Conservation (phyloP, 1,140 invertebrate genomes). For the Drosophila saltans region DNA sequence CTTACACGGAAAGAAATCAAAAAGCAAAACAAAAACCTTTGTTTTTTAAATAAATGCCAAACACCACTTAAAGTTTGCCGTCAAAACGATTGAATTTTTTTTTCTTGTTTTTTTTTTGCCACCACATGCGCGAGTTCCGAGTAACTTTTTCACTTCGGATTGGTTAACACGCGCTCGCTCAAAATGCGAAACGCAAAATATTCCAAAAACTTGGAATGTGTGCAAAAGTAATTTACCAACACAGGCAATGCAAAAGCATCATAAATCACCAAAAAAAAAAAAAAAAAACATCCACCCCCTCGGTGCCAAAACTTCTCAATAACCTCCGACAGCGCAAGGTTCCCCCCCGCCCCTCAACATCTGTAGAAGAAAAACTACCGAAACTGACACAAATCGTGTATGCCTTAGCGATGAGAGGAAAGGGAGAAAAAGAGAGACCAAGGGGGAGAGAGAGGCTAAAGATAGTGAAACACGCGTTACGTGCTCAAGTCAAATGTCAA, state of each 20-base stretch:
- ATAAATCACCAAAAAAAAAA: constrained; percentile 56
- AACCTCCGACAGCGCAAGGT: neutral
- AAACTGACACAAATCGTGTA: constrained; percentile 46
- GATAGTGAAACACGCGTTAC: constrained; percentile 45
- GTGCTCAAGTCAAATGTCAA: constrained; percentile 78
- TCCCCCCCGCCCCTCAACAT: too few species aligned
- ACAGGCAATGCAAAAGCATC: constrained; percentile 54
- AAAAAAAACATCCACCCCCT: neutral
- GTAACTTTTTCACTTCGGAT: constrained; percentile 2
- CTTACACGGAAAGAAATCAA: constrained; percentile 12
- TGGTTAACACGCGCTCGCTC: constrained; percentile 7
- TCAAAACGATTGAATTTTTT: constrained; percentile 46
- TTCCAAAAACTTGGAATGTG: constrained; percentile 33
- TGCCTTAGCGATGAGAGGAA: neutral
- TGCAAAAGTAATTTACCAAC: constrained; percentile 72
- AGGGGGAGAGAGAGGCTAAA: neutral
- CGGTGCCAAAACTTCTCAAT: neutral
- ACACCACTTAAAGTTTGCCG: constrained; percentile 56
- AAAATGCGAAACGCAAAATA: constrained; percentile 18
- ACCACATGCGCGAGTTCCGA: constrained; percentile 1
- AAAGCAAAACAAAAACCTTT: constrained; percentile 19
- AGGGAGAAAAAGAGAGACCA: neutral
- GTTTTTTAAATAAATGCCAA: constrained; percentile 53
- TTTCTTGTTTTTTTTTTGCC: too few species aligned
- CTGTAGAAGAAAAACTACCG: constrained; percentile 54